Evolutionary conservation across 2,888 invertebrate genomes (phyloP).

Genomic region (Mythimna loreyi): DNA sequence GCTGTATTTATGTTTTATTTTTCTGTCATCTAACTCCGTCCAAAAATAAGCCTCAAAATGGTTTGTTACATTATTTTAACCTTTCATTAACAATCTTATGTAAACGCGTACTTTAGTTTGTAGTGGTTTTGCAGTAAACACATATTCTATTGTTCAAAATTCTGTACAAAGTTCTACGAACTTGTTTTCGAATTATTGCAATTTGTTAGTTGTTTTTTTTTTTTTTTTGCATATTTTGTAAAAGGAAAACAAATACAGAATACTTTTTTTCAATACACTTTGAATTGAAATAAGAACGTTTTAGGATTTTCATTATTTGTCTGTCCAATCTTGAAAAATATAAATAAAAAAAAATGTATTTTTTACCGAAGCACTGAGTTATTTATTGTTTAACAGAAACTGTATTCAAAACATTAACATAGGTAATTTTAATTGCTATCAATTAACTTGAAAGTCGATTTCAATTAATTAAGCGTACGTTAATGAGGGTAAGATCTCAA

Average conservation of each 20-base stretch:
- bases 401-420: not conserved
- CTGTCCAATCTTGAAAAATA: slow-evolving; percentile 20
- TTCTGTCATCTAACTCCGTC: slow-evolving; percentile 50
- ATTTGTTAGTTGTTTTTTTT: slow-evolving; percentile 42
- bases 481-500: slow-evolving; percentile 58
- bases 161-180: slow-evolving; percentile 8
- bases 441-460: not conserved
- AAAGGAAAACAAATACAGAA: slow-evolving; percentile 34
- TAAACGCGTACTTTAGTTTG: not conserved
- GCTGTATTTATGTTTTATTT: slow-evolving; percentile 32
- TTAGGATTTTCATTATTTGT: slow-evolving; percentile 15
- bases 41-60: slow-evolving; percentile 43
- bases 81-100: slow-evolving; percentile 6
- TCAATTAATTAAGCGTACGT: slow-evolving; percentile 1
- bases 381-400: not conserved
- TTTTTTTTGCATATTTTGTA: slow-evolving; percentile 25
- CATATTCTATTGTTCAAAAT: not conserved
- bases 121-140: not conserved
- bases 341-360: slow-evolving; percentile 1
- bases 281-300: slow-evolving; percentile 35
- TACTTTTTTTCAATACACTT: slow-evolving; percentile 26
- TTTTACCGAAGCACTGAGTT: slow-evolving; percentile 11
- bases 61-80: slow-evolving; percentile 34
- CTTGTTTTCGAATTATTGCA: slow-evolving; percentile 32
- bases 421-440: not conserved